These are phyloP conservation scores for Pegoplata infirma DNA, from an alignment of 2,888 invertebrate species.

Conservation along the genomic window DNA sequence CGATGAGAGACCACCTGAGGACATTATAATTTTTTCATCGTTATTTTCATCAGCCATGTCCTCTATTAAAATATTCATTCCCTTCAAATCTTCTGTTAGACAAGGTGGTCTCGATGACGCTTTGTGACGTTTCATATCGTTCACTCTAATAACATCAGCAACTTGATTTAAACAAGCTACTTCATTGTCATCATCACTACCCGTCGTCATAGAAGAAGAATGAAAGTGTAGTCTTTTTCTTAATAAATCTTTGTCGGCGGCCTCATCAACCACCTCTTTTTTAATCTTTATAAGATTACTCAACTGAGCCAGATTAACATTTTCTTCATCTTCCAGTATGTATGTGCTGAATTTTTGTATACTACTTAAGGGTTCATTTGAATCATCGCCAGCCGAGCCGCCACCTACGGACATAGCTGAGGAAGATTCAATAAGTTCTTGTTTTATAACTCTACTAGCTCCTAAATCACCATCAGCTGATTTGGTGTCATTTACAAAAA, in stretches of 20 bases:
- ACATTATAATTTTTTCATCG: conserved; percentile 61
- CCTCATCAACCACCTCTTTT: conserved; percentile 64
- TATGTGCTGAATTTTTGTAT: conserved; percentile 65
- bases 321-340: conserved; percentile 75
- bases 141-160: conserved; percentile 72
- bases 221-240: neutral
- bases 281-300: conserved; percentile 76
- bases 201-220: conserved; percentile 8
- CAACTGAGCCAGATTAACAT: conserved; percentile 76
- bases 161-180: conserved; percentile 68
- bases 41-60: conserved; percentile 46
- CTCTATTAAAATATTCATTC: conserved; percentile 61
- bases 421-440: conserved; percentile 71
- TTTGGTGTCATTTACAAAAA: conserved; percentile 64
- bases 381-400: conserved; percentile 70
- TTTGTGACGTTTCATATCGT: conserved; percentile 65
- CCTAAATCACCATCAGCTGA: conserved; percentile 63
- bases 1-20: conserved; percentile 70
- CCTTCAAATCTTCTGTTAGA: conserved; percentile 22
- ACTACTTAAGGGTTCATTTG: conserved; percentile 73
- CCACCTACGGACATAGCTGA: conserved; percentile 43
- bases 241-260: conserved; percentile 23
- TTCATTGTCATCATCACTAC: conserved; percentile 60
- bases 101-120: neutral
- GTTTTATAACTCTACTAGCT: conserved; percentile 72